phyloP scores from a whole-genome alignment of 2,797 vertebrate genomes.

The Xenops minutus region DNA sequence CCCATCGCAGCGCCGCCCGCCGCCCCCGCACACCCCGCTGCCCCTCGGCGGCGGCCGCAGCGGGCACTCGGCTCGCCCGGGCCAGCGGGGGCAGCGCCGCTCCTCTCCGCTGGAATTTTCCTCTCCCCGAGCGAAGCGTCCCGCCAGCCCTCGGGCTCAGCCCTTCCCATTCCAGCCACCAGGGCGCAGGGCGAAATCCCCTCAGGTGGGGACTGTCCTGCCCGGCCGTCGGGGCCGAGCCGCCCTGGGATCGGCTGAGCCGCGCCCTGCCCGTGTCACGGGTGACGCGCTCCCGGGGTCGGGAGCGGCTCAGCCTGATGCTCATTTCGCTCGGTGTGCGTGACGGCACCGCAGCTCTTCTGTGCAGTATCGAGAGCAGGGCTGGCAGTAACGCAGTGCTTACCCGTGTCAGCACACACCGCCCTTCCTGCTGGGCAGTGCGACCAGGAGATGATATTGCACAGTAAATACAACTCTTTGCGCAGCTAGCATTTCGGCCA shows the following conservation, averaged over 20 bases:
- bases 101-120: conserved; percentile 51
- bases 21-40: background rate
- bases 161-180: conserved; percentile 61
- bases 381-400: fast-evolving
- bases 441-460: background rate
- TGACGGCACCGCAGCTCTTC: fast-evolving
- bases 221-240: fast-evolving
- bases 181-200: background rate
- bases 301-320: fast-evolving
- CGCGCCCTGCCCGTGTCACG: background rate
- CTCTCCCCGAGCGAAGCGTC: background rate
- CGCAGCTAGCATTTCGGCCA: background rate
- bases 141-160: background rate
- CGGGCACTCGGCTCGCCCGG: background rate
- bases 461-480: fast-evolving
- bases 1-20: background rate
- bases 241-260: background rate
- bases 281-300: fast-evolving
- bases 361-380: fast-evolving
- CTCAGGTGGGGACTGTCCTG: conserved; percentile 12
- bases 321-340: fast-evolving
- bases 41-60: background rate
- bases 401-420: background rate
- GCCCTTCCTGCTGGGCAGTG: background rate
- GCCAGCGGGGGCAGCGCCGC: conserved; percentile 40